phyloP scores from a whole-genome alignment of 2,888 invertebrate species.

The Drosophila percnosoma region DNA sequence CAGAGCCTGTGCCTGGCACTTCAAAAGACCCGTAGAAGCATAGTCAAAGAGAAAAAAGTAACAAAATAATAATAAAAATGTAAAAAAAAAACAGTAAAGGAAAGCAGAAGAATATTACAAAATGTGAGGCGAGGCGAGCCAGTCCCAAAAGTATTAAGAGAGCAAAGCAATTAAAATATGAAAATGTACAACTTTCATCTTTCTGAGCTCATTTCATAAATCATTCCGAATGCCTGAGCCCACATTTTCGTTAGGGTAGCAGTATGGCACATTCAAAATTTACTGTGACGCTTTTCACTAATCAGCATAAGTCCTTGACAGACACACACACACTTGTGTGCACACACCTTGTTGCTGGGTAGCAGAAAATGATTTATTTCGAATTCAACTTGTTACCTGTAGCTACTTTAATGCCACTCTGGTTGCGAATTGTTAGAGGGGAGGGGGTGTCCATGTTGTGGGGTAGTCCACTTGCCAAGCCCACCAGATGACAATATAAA shows the following conservation, averaged over 20 bases:
- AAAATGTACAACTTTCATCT: conserved; percentile 82
- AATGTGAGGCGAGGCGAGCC: conserved; percentile 30
- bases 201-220: conserved; percentile 80
- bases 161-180: conserved; percentile 83
- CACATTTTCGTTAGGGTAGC: conserved; percentile 24
- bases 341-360: conserved; percentile 43
- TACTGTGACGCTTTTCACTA: conserved; percentile 79
- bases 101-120: conserved; percentile 49
- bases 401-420: conserved; percentile 65
- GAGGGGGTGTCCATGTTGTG: neutral
- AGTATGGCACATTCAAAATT: conserved; percentile 56
- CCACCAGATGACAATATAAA: conserved; percentile 64
- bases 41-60: conserved; percentile 48
- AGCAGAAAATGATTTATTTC: conserved; percentile 74
- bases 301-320: conserved; percentile 77
- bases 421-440: conserved; percentile 11
- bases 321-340: conserved; percentile 25
- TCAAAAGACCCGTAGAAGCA: conserved; percentile 78
- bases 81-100: conserved; percentile 30
- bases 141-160: conserved; percentile 79
- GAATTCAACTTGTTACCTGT: conserved; percentile 68
- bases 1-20: conserved; percentile 52
- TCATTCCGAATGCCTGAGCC: conserved; percentile 74
- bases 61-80: conserved; percentile 29
- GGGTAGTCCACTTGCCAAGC: conserved; percentile 27